Evolutionary conservation across 2,113 vertebrate genomes (phyloP).

Genomic region (Alosa alosa): DNA sequence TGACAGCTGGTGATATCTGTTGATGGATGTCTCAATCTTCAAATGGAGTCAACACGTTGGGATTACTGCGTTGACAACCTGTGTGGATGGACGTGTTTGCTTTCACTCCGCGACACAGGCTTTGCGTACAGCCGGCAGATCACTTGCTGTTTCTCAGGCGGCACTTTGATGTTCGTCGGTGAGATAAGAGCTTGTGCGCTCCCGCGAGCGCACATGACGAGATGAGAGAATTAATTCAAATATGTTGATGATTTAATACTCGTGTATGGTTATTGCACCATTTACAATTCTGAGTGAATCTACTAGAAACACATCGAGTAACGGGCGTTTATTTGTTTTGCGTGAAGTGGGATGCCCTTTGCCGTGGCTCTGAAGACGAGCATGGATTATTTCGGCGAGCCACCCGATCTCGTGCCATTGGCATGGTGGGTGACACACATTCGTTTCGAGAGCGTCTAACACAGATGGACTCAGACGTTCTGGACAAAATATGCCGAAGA

Average conservation of each 20-base stretch:
- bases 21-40: background rate
- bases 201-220: slow-evolving; percentile 56
- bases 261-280: slow-evolving; percentile 17
- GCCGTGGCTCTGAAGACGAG: background rate
- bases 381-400: slow-evolving; percentile 46
- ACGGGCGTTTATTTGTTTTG: slow-evolving; percentile 8
- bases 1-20: background rate
- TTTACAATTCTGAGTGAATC: slow-evolving; percentile 27
- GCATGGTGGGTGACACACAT: slow-evolving; percentile 38
- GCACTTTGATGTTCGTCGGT: slow-evolving; percentile 8
- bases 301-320: background rate
- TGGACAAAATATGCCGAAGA: slow-evolving; percentile 57
- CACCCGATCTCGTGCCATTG: slow-evolving; percentile 30
- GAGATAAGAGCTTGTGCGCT: slow-evolving; percentile 19
- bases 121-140: slow-evolving; percentile 1
- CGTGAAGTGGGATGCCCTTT: slow-evolving; percentile 18
- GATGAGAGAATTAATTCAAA: slow-evolving; percentile 49
- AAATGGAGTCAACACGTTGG: background rate
- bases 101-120: background rate
- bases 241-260: slow-evolving; percentile 49
- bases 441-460: slow-evolving; percentile 39
- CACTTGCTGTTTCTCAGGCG: slow-evolving; percentile 12
- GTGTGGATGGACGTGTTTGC: slow-evolving; percentile 3
- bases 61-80: slow-evolving; percentile 12
- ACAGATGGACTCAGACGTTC: slow-evolving; percentile 50